Evolutionary conservation across 2,888 invertebrate species (phyloP), one percentile per base, ranked within the genome.

Genomic region (Lacanobia oleracea): DNA sequence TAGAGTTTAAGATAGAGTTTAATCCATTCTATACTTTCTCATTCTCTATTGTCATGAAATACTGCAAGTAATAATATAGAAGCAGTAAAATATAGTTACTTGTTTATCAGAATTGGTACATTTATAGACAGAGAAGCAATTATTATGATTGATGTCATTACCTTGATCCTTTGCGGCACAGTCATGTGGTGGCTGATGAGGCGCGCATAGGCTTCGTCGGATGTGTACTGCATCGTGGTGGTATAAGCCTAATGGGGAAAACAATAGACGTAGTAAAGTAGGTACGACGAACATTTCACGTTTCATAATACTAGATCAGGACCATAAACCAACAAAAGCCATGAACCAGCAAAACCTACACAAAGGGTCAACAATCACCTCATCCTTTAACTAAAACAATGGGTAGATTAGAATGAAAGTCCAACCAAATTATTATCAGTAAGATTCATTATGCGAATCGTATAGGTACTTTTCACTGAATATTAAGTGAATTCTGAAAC

Each of bases 181-280:
- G 96, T 96, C 96, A 95, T 96, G 78, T 95, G 95, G 86, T 96
- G 95, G 90, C 95, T 96, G 87, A 96, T 95, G 72, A 95, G 94
- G 82, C 96, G 92, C 80, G 95, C 91, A 83, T 95, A 96, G 57
- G 95, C 94, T 90, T 96, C 96, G 73, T 96, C 96, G 27, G 95
- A 92, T 76, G 94, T 91, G 85, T 90, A 95, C 90, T 94, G 93
- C 94, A 94, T 94, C 82, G 77, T 90, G 66, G 68, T 59, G 75
- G 70, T 79, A 53, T 75, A 77, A 69, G 62, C 75, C 87, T 85
- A 60, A 53, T 63, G 37, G 33, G 59, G 37, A 69, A 61, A 72
- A 67, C 57, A 66, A 48, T 67, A 78, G 48, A 66, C n/a, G 63
- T 57, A 53, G 16, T 45, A 18, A 23, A n/a, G 7, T 63, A 51